A percentile compares a stretch with the other conserved stretches of the same genome.
Evolutionary conservation across 2,797 vertebrate genomes (phyloP).

Genomic region (Takifugu ocellatus): DNA sequence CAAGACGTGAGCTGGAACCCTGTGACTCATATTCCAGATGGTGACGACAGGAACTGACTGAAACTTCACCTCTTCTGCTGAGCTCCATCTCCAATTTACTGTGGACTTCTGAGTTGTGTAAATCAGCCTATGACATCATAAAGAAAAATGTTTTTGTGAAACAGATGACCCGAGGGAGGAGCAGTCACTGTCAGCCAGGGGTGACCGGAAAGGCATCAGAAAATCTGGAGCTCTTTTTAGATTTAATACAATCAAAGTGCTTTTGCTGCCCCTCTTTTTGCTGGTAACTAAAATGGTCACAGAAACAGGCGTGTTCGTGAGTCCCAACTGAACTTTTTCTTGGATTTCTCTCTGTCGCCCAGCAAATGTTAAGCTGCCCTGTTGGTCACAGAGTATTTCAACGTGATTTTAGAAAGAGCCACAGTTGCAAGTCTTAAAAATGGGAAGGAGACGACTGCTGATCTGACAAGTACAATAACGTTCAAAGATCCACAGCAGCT

Average conservation of each 20-base stretch:
- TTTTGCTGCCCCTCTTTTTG: neutral
- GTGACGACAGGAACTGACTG: conserved; percentile 56
- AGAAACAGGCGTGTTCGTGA: conserved; percentile 1
- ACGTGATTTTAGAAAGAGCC: conserved; percentile 19
- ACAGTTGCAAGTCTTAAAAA: conserved; percentile 19
- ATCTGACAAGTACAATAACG: conserved; percentile 55
- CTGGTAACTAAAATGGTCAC: conserved; percentile 1
- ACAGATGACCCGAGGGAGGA: neutral
- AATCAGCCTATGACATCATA: neutral
- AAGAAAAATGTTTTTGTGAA: conserved; percentile 1
- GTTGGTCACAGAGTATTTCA: conserved; percentile 3
- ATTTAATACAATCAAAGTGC: neutral
- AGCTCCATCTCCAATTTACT: conserved; percentile 18
- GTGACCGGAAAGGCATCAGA: neutral
- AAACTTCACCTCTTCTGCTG: conserved; percentile 73
- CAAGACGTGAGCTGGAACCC: conserved; percentile 76
- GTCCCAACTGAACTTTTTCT: neutral
- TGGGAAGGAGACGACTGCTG: conserved; percentile 31
- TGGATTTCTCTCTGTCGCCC: neutral
- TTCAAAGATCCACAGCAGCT: conserved; percentile 65
- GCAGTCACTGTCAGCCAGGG: neutral
- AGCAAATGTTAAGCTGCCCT: neutral
- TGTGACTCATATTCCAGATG: conserved; percentile 83
- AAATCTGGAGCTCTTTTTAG: no score
- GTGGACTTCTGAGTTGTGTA: conserved; percentile 6